Conservation (phyloP, 2,888 invertebrate genomes). For the Anticlea derivata region DNA sequence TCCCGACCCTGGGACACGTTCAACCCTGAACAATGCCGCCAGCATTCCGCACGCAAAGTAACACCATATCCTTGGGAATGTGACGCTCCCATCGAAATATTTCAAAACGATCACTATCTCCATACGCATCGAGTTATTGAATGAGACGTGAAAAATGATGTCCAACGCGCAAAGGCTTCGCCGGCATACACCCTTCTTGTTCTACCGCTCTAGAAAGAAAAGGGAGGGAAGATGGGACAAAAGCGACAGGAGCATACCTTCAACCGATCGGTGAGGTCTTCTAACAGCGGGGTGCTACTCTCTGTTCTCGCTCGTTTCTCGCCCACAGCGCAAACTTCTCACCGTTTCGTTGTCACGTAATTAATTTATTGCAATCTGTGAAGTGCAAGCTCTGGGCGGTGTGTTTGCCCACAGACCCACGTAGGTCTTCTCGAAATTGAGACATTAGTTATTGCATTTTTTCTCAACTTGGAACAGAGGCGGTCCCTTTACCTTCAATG, state of each 20-base stretch:
- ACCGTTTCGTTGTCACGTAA: slow-evolving; percentile 78
- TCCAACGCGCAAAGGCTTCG: slow-evolving; percentile 70
- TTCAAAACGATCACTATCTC: slow-evolving; percentile 82
- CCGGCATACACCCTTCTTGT: slow-evolving; percentile 66
- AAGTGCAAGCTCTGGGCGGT: slow-evolving; percentile 68
- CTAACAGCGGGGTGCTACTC: slow-evolving; percentile 67
- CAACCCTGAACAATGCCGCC: slow-evolving; percentile 32
- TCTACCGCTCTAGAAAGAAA: slow-evolving; percentile 39
- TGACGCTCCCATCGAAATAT: slow-evolving; percentile 77
- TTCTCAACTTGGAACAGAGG: slow-evolving; percentile 48
- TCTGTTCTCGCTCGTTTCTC: slow-evolving; percentile 51
- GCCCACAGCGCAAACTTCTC: slow-evolving; percentile 66
- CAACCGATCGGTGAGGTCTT: slow-evolving; percentile 67
- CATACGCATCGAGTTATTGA: slow-evolving; percentile 80
- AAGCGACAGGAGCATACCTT: slow-evolving; percentile 66
- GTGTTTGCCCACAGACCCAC: slow-evolving; percentile 67
- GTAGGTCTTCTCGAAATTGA: slow-evolving; percentile 79
- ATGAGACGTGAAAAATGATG: slow-evolving; percentile 84
- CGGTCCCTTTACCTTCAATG: slow-evolving; percentile 63
- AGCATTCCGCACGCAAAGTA: slow-evolving; percentile 81
- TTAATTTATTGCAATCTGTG: slow-evolving; percentile 77
- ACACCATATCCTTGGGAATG: slow-evolving; percentile 83
- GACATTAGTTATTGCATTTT: slow-evolving; percentile 63
- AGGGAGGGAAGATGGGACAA: slow-evolving; percentile 69
- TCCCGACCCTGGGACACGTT: slow-evolving; percentile 1